These are phyloP conservation scores for Babyrousa celebensis DNA, from an alignment of 2,797 vertebrate species.

Conservation along the genomic window DNA sequence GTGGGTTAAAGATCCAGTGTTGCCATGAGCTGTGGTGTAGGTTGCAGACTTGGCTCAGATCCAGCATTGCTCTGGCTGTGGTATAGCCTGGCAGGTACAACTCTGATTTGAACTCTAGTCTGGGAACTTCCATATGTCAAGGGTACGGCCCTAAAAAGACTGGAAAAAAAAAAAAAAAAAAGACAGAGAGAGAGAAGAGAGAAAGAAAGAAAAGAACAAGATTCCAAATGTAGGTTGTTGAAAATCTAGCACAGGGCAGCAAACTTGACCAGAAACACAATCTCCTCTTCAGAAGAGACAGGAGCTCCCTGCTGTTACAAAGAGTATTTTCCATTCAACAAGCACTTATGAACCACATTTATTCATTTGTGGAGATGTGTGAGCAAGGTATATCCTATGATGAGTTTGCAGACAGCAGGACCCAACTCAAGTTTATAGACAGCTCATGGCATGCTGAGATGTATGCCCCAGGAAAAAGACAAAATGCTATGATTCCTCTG, in stretches of 20 bases:
- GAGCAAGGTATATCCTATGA: not conserved
- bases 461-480: not conserved
- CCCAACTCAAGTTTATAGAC: not conserved
- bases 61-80: too few species aligned
- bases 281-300: not conserved
- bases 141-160: too few species aligned
- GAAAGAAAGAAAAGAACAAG: not conserved
- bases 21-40: too few species aligned
- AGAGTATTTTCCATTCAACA: not conserved
- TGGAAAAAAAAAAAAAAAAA: too few species aligned
- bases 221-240: not conserved
- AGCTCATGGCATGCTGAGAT: not conserved
- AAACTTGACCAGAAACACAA: not conserved
- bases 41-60: too few species aligned
- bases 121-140: too few species aligned
- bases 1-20: too few species aligned
- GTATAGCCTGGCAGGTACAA: too few species aligned
- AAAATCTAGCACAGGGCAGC: not conserved
- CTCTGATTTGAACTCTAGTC: too few species aligned
- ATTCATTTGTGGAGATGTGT: not conserved
- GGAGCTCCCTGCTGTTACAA: too few species aligned
- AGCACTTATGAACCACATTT: not conserved
- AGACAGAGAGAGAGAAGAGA: too few species aligned
- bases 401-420: not conserved
- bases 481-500: not conserved